Evolutionary conservation across 2,888 invertebrate species (phyloP), one percentile per base, ranked within the genome.

Genomic region (Lithophane semibrunnea): DNA sequence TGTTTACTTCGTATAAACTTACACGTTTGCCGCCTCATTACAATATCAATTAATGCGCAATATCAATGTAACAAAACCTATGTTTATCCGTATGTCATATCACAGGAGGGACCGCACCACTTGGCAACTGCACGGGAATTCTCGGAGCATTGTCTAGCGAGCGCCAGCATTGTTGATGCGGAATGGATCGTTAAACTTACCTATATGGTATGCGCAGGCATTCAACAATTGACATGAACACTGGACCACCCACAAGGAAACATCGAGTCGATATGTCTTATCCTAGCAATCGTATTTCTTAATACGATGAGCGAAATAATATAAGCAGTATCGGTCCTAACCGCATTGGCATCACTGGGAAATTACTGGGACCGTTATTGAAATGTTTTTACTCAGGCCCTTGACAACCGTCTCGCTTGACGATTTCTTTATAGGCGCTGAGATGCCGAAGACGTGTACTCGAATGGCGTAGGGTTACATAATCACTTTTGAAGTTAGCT

Each of bases 21-120:
- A 90, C 82, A 86, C 80, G 86, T 85, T 79, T 82, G 79, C 80
- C 83, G 88, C 86, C 88, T 91, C 90, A 92, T 92, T 92, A 92
- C 87, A 89, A 89, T 91, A 86, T 86, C 86, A 90, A 93, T 93
- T 90, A 93, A 90, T 91, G 88, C 90, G 88, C 88, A 91, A 90
- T 89, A 83, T 75, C 68, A 73, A 78, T 85, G 77, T 85, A 85
- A 85, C 77, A 85, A 87, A 82, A 71, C 70, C 56, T 75, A 77
- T 85, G 74, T 80, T 81, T 84, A 80, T 74, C 76, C 73, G 78
- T 80, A 86, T 71, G 69, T 82, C 86, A 85, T 82, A 79, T 80
- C 74, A 83, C 73, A 88, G 52, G 66, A 76, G 61, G 75, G 81
- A 83, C 79, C 77, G 83, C 83, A 79, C 75, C 83, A 86, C 82